These are phyloP conservation scores for Drosophila bocki DNA, from an alignment of 1,140 invertebrate genomes.

Conservation along the genomic window DNA sequence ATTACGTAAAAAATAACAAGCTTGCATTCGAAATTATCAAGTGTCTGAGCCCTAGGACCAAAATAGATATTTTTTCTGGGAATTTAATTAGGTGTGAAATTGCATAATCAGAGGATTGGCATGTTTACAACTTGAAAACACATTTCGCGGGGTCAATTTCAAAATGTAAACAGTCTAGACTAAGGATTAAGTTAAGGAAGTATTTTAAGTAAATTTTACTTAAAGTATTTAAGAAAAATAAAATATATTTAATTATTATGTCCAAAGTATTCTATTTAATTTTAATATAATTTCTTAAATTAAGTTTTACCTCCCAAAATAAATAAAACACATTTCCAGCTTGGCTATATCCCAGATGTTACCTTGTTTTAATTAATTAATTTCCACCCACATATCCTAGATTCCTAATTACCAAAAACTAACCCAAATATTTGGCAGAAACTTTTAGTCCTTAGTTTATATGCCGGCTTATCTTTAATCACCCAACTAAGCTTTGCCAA, in stretches of 20 bases:
- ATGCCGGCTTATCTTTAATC: constrained; percentile 26
- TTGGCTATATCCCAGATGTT: not conserved
- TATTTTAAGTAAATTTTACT: not conserved
- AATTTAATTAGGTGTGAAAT: constrained; percentile 15
- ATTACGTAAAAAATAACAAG: constrained; percentile 1
- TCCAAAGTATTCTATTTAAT: no score
- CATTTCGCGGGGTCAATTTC: not conserved
- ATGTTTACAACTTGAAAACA: not conserved
- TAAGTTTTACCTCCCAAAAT: not conserved
- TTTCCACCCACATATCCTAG: not conserved
- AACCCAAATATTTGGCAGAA: not conserved
- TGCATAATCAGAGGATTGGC: not conserved
- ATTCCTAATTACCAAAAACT: constrained; percentile 9
- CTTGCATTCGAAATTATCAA: constrained; percentile 5
- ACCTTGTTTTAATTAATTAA: not conserved
- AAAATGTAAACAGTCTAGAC: not conserved
- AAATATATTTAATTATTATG: no score
- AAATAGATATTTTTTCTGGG: not conserved
- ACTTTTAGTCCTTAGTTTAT: not conserved
- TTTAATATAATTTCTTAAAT: not conserved
- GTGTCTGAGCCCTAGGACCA: not conserved
- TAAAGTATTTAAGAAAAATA: not conserved
- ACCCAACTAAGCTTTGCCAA: not conserved
- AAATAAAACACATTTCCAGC: not conserved
- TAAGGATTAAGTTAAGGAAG: not conserved